These are phyloP conservation scores for Sebastolobus altivelis DNA, from an alignment of 2,797 vertebrate species.

Conservation along the genomic window DNA sequence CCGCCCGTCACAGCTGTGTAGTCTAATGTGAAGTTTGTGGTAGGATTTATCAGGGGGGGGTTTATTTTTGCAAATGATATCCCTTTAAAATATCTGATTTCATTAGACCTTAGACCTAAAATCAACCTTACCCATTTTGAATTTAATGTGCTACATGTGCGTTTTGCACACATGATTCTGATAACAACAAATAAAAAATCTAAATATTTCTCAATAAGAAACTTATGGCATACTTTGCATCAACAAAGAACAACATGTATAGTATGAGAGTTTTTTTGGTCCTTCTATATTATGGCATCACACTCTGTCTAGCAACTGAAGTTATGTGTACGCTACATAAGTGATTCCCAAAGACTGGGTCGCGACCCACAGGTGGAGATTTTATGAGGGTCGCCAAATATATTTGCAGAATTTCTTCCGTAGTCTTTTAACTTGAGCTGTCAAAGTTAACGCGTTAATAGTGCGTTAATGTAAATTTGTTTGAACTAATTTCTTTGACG, in stretches of 20 bases:
- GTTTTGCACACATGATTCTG: background rate
- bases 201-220: background rate
- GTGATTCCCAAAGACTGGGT: no score
- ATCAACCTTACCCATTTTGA: background rate
- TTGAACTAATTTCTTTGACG: no score
- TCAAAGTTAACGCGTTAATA: no score
- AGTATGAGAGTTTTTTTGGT: background rate
- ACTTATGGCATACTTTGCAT: background rate
- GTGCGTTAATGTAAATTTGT: no score
- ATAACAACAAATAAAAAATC: background rate
- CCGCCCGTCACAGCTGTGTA: constrained; percentile 40
- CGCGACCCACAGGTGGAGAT: no score
- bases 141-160: background rate
- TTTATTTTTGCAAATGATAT: constrained; percentile 3
- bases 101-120: background rate
- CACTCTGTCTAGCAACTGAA: background rate
- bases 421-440: no score
- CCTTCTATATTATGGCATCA: background rate
- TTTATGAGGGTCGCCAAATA: no score
- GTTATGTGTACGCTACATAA: background rate
- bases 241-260: background rate
- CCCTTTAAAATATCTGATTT: background rate
- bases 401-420: no score
- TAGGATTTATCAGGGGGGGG: background rate
- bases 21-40: constrained; percentile 14